Percentiles rank a stretch among this genome's conserved stretches.
Conservation (phyloP, 2,797 vertebrate genomes). For the Brachyrhaphis roseni region DNA sequence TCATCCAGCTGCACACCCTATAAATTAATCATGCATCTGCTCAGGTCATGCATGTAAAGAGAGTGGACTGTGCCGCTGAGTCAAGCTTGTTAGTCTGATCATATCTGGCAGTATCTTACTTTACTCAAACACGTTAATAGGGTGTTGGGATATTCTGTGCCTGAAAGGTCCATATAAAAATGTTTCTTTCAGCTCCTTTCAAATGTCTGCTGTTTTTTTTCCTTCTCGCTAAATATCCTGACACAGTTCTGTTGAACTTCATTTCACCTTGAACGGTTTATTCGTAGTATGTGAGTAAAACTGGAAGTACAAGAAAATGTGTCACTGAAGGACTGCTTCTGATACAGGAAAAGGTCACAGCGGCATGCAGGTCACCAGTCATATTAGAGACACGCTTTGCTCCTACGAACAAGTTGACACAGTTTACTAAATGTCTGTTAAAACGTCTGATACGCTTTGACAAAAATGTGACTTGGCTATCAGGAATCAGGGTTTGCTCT, state of each 20-base stretch:
- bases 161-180: background rate
- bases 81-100: constrained; percentile 66
- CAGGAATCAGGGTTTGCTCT: background rate
- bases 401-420: background rate
- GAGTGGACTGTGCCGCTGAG: constrained; percentile 30
- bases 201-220: background rate
- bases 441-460: background rate
- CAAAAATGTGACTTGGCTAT: background rate
- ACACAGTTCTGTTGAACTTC: background rate
- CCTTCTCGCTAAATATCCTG: background rate
- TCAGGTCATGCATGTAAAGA: constrained; percentile 60
- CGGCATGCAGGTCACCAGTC: background rate
- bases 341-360: background rate
- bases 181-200: background rate
- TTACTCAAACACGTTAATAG: constrained; percentile 13
- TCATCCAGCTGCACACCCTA: constrained; percentile 39
- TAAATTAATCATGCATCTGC: constrained; percentile 60
- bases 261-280: constrained; percentile 1
- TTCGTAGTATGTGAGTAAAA: background rate
- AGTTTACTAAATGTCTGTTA: background rate
- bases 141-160: background rate
- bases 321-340: background rate
- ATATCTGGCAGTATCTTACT: constrained; percentile 45
- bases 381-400: background rate
- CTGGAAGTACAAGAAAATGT: background rate